Conservation (phyloP, 2,797 vertebrate species). For the Sebastes flavidus region DNA sequence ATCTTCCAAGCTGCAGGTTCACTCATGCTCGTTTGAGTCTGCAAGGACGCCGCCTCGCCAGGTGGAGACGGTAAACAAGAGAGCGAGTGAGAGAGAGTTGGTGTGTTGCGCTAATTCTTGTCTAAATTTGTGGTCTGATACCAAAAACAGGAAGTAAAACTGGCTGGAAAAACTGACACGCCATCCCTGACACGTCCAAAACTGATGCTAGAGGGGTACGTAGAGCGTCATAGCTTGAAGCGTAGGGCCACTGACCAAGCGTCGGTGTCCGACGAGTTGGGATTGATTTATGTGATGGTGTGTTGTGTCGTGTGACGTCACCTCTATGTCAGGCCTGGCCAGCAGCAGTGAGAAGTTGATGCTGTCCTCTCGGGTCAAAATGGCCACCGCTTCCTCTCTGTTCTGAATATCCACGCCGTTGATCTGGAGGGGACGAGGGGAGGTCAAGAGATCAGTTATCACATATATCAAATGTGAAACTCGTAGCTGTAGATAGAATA, state of each 20-base stretch:
- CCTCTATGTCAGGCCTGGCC: constrained; percentile 87
- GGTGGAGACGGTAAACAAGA: too few relatives aligned
- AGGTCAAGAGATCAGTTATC: background rate
- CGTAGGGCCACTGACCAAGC: too few relatives aligned
- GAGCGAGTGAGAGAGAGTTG: too few relatives aligned
- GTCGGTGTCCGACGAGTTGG: too few relatives aligned
- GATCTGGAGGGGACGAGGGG: constrained; percentile 70
- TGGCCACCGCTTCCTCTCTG: constrained; percentile 86
- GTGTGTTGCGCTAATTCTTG: too few relatives aligned
- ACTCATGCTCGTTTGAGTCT: too few relatives aligned
- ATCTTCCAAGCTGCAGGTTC: too few relatives aligned
- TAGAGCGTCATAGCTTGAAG: too few relatives aligned
- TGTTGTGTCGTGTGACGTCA: constrained; percentile 23
- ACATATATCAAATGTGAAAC: background rate
- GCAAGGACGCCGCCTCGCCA: too few relatives aligned
- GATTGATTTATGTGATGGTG: background rate
- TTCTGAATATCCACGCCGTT: constrained; percentile 89
- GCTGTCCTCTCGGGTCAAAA: constrained; percentile 86
- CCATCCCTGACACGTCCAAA: accelerated
- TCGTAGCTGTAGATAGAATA: background rate
- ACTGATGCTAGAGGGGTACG: background rate
- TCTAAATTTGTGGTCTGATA: too few relatives aligned
- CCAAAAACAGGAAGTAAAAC: too few relatives aligned
- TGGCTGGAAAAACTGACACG: background rate
- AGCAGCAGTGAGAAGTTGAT: constrained; percentile 88